A percentile compares a stretch with the other conserved stretches of the same genome.
Conservation (phyloP, 2,113 vertebrate species). For the Notothenia rossii region DNA sequence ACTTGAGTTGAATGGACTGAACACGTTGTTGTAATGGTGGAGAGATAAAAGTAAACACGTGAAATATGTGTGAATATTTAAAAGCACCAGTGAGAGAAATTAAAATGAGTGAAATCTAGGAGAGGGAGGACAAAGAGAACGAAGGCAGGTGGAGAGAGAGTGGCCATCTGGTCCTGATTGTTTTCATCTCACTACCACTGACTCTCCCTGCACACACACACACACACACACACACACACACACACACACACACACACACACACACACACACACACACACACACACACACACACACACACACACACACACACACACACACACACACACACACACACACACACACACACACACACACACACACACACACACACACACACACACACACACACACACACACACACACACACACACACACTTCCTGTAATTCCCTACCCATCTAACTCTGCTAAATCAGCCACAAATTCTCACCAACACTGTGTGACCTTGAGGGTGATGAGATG, state of each 20-base stretch:
- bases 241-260: not conserved
- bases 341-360: no score
- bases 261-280: not conserved
- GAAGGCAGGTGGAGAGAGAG: constrained; percentile 72
- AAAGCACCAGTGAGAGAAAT: constrained; percentile 5
- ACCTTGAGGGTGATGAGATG: not conserved
- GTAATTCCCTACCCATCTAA: not conserved
- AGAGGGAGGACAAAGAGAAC: constrained; percentile 56
- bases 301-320: no score
- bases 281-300: no score
- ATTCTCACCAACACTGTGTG: not conserved
- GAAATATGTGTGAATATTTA: not conserved
- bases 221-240: not conserved
- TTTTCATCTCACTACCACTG: constrained; percentile 65
- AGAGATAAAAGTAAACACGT: not conserved
- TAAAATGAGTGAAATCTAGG: constrained; percentile 22
- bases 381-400: no score
- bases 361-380: no score
- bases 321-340: no score
- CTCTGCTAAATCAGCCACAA: not conserved
- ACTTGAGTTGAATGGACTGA: not conserved
- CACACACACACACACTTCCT: no score
- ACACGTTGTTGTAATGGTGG: not conserved
- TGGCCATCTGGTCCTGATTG: constrained; percentile 80
- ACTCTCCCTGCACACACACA: constrained; percentile 17